These are phyloP conservation scores for Microctonus hyperodae DNA, from an alignment of 2,888 invertebrate genomes.

Conservation along the genomic window DNA sequence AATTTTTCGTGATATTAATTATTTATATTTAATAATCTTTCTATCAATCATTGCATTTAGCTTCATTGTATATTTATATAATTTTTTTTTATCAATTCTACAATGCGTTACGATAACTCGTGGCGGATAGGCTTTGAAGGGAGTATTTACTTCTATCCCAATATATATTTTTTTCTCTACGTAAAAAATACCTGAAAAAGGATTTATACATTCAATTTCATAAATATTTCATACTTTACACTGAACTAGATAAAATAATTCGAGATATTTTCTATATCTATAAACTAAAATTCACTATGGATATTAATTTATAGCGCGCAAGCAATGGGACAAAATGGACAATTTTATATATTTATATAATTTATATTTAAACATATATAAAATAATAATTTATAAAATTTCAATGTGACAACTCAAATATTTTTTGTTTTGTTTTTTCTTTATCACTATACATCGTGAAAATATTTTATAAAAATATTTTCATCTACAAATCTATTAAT, in stretches of 20 bases:
- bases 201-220: neutral
- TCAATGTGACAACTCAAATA: no score
- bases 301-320: conserved; percentile 4
- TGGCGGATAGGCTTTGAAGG: conserved; percentile 32
- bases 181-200: neutral
- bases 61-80: conserved; percentile 2
- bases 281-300: conserved; percentile 9
- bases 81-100: neutral
- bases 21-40: neutral
- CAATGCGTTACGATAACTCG: conserved; percentile 29
- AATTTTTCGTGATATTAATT: neutral
- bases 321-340: neutral
- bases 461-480: no score
- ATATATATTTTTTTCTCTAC: neutral
- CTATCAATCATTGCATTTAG: neutral
- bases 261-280: neutral
- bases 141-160: neutral
- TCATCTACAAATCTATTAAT: neutral
- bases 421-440: no score
- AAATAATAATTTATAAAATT: no score
- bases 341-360: neutral
- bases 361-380: neutral
- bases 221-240: neutral
- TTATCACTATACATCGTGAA: no score
- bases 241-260: neutral